Evolutionary conservation across 2,113 vertebrate species (phyloP), one percentile per base, ranked within the genome.

Genomic region (Vidua chalybeata): DNA sequence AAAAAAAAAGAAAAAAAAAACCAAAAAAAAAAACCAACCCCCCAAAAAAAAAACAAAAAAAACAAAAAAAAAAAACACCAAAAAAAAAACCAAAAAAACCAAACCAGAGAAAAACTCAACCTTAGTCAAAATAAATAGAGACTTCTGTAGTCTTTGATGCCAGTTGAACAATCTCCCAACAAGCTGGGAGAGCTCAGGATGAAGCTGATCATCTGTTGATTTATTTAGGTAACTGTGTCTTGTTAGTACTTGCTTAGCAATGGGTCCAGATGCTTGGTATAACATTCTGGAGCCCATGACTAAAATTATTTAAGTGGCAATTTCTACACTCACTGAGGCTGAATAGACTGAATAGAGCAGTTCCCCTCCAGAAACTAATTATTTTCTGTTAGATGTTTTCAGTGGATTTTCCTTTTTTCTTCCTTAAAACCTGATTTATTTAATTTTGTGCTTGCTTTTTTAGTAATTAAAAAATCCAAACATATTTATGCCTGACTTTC

Each of bases 211-310:
- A 5, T 54, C 33, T 93, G 64, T 79, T 96, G 77, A 86, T 61
- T 91, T 93, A 74, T 96, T 94, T 94, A 81, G 31, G 54, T 95
- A 93, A 81, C 33, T 64, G 14, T 37, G 20, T 77, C 89, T 77
- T 84, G 35, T 85, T 95, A 62, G 77, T 48, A 87, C 82, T 87
- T 93, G 62, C 26, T 88, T 92, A 71, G 77, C 64, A 75, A 77
- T 86, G 58, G 39, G 67, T 75, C 35, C 30, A 67, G 61, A 69
- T 59, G 15, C 30, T 81, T 82, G 28, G 41, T 94, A 24, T 67
- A 85, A 81, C 61, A 51, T 94, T 96, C 90, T 90, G 23, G 20
- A 96, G 51, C 18, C 56, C 7, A 18, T 3, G 5, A 79, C 82
- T 93, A 52, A 95, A 95, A 85, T 80, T 1, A 78, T 51, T 58